Evolutionary conservation across 2,888 invertebrate genomes (phyloP), one percentile per base, ranked within the genome.

Genomic region (Troglohyphantes excavatus): DNA sequence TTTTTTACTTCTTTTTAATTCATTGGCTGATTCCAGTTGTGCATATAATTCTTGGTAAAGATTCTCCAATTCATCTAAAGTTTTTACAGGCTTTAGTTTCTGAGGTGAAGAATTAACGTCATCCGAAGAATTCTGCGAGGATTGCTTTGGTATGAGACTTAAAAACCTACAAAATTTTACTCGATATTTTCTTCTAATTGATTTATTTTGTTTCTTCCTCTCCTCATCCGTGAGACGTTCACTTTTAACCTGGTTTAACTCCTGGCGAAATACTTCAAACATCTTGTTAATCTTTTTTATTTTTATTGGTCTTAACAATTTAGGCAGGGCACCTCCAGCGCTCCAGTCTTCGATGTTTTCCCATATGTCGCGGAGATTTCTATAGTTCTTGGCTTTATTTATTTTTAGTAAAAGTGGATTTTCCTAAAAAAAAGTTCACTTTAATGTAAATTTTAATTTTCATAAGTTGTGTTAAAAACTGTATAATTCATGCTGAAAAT

Each of bases 1-100:
- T 27, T 73, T 29, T n/a, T 19, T 19, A 27, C 83, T 65, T 46
- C 26, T 73, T 2, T 83, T 46, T 27, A 43, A 63, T 19, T 26
- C 26, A 21, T 83, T 61, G 2, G 27, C 3, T 0, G 39, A 27
- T 21, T 73, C 63, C 13, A 83, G 26, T 63, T 19, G 63, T 2
- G 27, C 5, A 83, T 83, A 83, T 9, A 83, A 72, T 17, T 17
- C 17, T 3, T 63, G 2, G 63, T 83, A 83, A 19, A 83, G 73
- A 46, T 27, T 43, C 3, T 7, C 39, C 27, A 83, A 21, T 7
- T 19, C 27, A 17, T 43, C 27, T 26, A 63, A 73, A 17, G 21
- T 83, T n/a, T 29, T 73, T 3, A 65, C 65, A 21, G 73, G 83
- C 9, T 73, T 61, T 19, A 73, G 2, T 21, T 46, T n/a, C n/a